A percentile compares a stretch with the other conserved stretches of the same genome.
These are phyloP conservation scores for Chironomus tepperi DNA, from an alignment of 1,140 invertebrate genomes.

Conservation along the genomic window DNA sequence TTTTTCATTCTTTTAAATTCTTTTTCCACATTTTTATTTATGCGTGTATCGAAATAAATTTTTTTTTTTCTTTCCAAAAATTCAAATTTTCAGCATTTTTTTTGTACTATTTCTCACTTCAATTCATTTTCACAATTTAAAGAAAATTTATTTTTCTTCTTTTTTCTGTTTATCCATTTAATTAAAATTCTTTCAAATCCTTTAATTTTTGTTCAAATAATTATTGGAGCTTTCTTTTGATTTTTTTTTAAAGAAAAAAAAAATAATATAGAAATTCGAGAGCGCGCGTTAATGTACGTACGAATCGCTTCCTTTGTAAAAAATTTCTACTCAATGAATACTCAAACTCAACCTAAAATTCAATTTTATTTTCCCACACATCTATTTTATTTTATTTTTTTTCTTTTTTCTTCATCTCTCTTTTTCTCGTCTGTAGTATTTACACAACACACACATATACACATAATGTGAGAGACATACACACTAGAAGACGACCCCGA, in stretches of 20 bases:
- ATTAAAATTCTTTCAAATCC: conserved; percentile 1
- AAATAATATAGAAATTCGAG: conserved; percentile 11
- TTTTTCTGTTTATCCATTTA: background rate
- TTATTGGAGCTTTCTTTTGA: background rate
- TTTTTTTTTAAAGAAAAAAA: background rate
- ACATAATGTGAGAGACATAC: background rate
- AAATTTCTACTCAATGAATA: conserved; percentile 23
- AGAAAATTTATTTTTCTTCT: background rate
- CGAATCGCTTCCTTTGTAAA: conserved; percentile 19
- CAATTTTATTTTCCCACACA: conserved; percentile 20
- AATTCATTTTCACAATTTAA: too few species aligned
- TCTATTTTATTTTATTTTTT: too few species aligned
- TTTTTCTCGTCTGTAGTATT: conserved; percentile 17
- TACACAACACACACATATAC: conserved; percentile 3
- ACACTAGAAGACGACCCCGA: background rate
- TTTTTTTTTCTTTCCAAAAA: too few species aligned
- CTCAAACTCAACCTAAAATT: conserved; percentile 22
- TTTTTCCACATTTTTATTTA: too few species aligned
- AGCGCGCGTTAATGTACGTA: conserved; percentile 18
- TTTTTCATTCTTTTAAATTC: background rate
- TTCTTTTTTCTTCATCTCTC: background rate
- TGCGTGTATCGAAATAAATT: too few species aligned
- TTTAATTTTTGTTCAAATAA: background rate
- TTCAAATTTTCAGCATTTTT: too few species aligned
- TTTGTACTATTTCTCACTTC: too few species aligned